Conservation (phyloP, 2,113 vertebrate species). For the Bos indicus region DNA sequence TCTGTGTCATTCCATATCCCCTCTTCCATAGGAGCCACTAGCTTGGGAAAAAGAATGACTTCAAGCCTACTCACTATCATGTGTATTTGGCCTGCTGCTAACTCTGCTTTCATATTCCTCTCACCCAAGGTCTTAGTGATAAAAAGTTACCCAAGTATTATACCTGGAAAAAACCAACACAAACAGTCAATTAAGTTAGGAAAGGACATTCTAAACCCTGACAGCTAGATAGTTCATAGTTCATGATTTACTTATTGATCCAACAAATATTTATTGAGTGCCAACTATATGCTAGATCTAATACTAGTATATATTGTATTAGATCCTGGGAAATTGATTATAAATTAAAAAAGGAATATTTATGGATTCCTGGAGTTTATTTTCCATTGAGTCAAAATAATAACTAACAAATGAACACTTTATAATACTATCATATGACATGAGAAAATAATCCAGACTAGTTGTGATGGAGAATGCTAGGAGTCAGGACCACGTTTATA, state of each 20-base stretch:
- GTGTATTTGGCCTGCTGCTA: neutral
- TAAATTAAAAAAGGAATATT: neutral
- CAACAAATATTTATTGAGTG: neutral
- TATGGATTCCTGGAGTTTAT: neutral
- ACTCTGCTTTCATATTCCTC: neutral
- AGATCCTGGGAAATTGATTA: neutral
- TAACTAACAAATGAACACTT: neutral
- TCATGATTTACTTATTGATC: neutral
- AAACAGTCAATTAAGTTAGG: neutral
- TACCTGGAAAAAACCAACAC: neutral
- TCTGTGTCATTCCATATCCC: neutral
- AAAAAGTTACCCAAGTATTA: neutral
- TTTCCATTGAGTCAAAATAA: neutral
- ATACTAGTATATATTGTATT: neutral
- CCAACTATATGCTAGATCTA: neutral
- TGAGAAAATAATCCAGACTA: neutral
- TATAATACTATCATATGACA: neutral
- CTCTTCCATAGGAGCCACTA: neutral
- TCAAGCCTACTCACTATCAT: rapidly evolving
- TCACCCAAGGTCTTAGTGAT: neutral
- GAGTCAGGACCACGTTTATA: neutral
- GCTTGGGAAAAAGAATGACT: neutral
- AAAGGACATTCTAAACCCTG: neutral
- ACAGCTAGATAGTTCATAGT: neutral
- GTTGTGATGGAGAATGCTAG: neutral